Conservation (phyloP, 2,888 invertebrate species). For the Cabera pusaria region DNA sequence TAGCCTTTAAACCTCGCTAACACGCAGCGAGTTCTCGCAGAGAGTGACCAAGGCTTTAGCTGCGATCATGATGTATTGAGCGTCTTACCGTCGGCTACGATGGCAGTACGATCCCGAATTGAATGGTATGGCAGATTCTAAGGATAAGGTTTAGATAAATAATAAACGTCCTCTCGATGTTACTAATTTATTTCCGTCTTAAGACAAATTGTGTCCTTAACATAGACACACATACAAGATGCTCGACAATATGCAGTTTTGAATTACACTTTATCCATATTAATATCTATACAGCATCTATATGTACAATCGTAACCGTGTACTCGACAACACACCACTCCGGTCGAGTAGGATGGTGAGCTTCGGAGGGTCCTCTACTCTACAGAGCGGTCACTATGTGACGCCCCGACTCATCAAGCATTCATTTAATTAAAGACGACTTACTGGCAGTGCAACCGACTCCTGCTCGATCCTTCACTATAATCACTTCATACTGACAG, state of each 20-base stretch:
- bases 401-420: constrained; percentile 55
- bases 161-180: constrained; percentile 63
- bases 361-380: constrained; percentile 41
- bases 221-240: constrained; percentile 73
- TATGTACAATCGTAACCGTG: constrained; percentile 76
- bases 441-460: constrained; percentile 74
- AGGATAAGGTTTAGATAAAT: too few relatives aligned
- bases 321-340: constrained; percentile 39
- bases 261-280: constrained; percentile 65
- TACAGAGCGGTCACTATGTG: constrained; percentile 66
- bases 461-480: constrained; percentile 57
- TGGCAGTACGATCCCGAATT: too few relatives aligned
- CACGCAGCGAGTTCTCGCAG: too few relatives aligned
- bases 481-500: constrained; percentile 43
- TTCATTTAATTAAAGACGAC: constrained; percentile 48
- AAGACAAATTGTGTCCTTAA: constrained; percentile 70
- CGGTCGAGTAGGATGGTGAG: constrained; percentile 16
- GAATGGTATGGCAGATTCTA: too few relatives aligned
- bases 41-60: too few relatives aligned
- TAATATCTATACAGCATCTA: constrained; percentile 79
- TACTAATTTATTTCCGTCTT: constrained; percentile 79
- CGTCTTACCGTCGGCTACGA: too few relatives aligned
- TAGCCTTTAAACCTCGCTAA: too few relatives aligned
- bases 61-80: too few relatives aligned
- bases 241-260: constrained; percentile 63